Percentiles rank a stretch among this genome's conserved stretches.
Evolutionary conservation across 2,888 invertebrate species (phyloP).

Genomic region (Lucinisca nassula): DNA sequence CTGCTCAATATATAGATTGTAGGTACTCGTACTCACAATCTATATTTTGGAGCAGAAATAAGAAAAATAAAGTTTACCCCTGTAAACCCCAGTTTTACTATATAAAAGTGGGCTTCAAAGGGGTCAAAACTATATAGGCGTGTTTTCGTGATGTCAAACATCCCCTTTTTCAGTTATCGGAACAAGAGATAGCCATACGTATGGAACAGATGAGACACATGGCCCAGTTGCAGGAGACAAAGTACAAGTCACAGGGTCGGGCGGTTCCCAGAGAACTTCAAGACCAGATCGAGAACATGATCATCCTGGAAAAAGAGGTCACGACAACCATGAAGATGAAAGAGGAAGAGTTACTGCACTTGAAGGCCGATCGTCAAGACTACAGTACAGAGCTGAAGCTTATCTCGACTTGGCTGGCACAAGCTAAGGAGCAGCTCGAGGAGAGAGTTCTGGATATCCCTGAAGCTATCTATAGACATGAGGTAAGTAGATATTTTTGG

Average conservation of each 20-base stretch:
- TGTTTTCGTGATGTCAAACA: no score
- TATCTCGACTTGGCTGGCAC: slow-evolving; percentile 78
- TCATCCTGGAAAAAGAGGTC: slow-evolving; percentile 73
- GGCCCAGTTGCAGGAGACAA: slow-evolving; percentile 75
- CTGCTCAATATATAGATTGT: no score
- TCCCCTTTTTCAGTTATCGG: slow-evolving; percentile 79
- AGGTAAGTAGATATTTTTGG: slow-evolving; percentile 69
- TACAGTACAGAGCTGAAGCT: slow-evolving; percentile 69
- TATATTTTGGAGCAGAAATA: no score
- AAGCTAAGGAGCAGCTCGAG: slow-evolving; percentile 76
- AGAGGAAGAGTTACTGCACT: slow-evolving; percentile 78
- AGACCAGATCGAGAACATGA: slow-evolving; percentile 73
- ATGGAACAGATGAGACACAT: slow-evolving; percentile 79
- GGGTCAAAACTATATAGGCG: no score
- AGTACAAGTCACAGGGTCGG: slow-evolving; percentile 76
- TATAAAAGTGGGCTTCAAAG: no score
- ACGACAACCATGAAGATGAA: slow-evolving; percentile 73
- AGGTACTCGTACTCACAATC: no score
- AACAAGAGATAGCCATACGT: slow-evolving; percentile 79
- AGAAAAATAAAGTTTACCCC: no score
- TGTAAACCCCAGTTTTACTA: no score
- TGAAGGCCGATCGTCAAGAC: slow-evolving; percentile 77
- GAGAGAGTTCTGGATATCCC: slow-evolving; percentile 77
- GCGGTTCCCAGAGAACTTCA: slow-evolving; percentile 77
- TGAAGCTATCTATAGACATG: slow-evolving; percentile 76